Evolutionary conservation across 2,113 vertebrate species (phyloP).

Genomic region (Misgurnus anguillicaudatus): DNA sequence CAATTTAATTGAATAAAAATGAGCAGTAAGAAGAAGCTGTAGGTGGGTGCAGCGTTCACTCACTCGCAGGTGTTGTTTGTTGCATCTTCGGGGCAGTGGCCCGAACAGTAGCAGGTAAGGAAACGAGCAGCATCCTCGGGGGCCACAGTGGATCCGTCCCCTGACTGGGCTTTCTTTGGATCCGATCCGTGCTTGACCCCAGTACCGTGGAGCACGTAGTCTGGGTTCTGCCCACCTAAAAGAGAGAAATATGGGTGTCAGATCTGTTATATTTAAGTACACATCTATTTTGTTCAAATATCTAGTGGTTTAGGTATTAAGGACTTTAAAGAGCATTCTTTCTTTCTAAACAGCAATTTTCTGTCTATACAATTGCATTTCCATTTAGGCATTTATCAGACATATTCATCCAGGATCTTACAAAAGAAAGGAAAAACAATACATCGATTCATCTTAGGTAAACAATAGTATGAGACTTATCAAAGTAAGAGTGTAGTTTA

Average conservation of each 20-base stretch:
- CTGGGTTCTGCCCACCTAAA: slow-evolving; percentile 81
- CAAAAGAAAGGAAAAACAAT: no score
- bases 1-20: neutral
- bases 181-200: slow-evolving; percentile 77
- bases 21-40: neutral
- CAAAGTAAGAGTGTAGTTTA: no score
- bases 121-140: slow-evolving; percentile 93
- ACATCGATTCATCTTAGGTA: no score
- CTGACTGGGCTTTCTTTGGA: slow-evolving; percentile 73
- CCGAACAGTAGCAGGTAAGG: slow-evolving; percentile 94
- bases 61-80: slow-evolving; percentile 97
- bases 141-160: slow-evolving; percentile 87
- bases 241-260: neutral
- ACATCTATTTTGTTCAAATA: no score
- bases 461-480: no score
- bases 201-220: slow-evolving; percentile 87
- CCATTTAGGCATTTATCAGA: no score
- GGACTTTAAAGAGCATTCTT: no score
- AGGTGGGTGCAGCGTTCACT: slow-evolving; percentile 61
- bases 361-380: no score
- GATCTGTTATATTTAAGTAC: no score
- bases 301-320: no score
- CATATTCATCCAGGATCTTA: no score
- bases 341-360: no score
- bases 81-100: slow-evolving; percentile 93